Percentiles rank a stretch among this genome's conserved stretches.
Conservation (phyloP, 2,113 vertebrate species). For the Mobula hypostoma region DNA sequence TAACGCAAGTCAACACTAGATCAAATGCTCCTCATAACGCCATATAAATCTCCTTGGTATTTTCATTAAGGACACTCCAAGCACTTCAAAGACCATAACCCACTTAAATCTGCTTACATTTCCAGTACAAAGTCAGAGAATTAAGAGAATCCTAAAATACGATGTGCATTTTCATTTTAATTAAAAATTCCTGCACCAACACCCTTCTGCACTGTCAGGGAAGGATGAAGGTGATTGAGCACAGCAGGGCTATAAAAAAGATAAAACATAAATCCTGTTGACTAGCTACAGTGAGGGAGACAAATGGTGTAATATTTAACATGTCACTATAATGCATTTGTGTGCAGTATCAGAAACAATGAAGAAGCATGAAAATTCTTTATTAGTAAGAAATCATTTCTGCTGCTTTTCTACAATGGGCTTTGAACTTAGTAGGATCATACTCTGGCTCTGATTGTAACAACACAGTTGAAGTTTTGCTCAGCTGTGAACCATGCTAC, state of each 20-base stretch:
- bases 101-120: not conserved
- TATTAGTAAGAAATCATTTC: not conserved
- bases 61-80: not conserved
- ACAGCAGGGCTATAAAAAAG: not conserved
- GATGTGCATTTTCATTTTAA: not conserved
- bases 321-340: not conserved
- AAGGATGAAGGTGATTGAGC: conserved; percentile 18
- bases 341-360: not conserved
- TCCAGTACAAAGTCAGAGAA: not conserved
- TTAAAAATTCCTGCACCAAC: not conserved
- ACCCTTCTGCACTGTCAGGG: not conserved
- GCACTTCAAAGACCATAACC: not conserved
- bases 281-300: not conserved
- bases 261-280: conserved; percentile 1
- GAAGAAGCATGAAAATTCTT: not conserved
- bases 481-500: not conserved
- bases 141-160: not conserved
- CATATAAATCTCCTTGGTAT: not conserved
- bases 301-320: not conserved
- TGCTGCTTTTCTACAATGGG: not conserved
- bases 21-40: not conserved
- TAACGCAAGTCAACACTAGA: not conserved
- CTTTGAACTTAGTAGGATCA: not conserved
- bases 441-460: not conserved
- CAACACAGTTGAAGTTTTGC: not conserved